Evolutionary conservation across 2,797 vertebrate species (phyloP).

Genomic region (Myotis myotis): DNA sequence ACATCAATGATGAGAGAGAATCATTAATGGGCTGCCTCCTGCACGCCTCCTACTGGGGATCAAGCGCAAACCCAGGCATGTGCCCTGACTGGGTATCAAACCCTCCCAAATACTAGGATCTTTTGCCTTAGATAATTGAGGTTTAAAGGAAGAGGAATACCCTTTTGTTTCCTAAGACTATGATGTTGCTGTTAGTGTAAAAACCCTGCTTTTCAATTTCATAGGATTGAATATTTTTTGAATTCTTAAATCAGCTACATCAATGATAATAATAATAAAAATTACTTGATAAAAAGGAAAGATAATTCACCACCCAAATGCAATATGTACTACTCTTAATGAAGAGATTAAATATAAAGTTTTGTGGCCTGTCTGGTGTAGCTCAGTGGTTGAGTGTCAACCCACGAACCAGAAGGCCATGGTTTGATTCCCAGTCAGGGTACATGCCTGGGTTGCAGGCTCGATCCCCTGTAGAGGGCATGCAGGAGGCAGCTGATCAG

Average conservation of each 20-base stretch:
- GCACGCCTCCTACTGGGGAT: no score
- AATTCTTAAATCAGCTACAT: slow-evolving; percentile 10
- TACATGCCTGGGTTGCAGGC: no score
- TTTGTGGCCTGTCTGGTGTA: no score
- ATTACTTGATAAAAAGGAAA: not conserved
- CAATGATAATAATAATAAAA: not conserved
- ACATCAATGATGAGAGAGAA: no score
- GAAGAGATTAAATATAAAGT: slow-evolving; percentile 4
- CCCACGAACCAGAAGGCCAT: no score
- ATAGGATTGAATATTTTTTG: slow-evolving; percentile 7
- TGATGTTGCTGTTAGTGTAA: not conserved
- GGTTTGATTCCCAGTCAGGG: no score
- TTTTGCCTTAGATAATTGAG: slow-evolving; percentile 41
- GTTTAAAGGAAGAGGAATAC: not conserved
- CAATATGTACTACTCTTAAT: not conserved
- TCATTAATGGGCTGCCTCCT: no score
- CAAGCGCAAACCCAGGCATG: no score
- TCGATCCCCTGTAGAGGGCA: no score
- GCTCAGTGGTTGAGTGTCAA: no score
- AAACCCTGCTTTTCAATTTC: slow-evolving; percentile 31
- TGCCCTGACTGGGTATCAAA: no score
- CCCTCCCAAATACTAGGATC: not conserved
- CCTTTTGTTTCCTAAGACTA: not conserved
- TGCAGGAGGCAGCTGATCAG: no score
- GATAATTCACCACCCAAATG: slow-evolving; percentile 1